Percentiles rank a stretch among this genome's conserved stretches.
Evolutionary conservation across 2,888 invertebrate species (phyloP).

Genomic region (Gastrophysa polygoni): DNA sequence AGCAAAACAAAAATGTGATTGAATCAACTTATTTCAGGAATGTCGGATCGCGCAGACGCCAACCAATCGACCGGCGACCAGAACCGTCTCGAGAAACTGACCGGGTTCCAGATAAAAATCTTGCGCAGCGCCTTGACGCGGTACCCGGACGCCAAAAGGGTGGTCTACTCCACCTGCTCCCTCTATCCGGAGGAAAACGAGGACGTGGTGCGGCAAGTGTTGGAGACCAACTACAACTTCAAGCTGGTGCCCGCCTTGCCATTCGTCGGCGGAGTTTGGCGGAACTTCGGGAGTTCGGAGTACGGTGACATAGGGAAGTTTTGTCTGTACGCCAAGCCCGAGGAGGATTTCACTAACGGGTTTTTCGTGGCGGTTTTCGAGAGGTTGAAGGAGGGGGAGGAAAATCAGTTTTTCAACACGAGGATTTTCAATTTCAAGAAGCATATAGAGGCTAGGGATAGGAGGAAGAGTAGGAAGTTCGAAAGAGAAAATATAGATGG

Average conservation of each 20-base stretch:
- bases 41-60: slow-evolving; percentile 62
- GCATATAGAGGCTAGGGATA: slow-evolving; percentile 35
- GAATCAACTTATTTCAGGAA: slow-evolving; percentile 58
- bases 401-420: slow-evolving; percentile 47
- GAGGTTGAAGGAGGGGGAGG: slow-evolving; percentile 60
- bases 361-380: slow-evolving; percentile 95
- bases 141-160: slow-evolving; percentile 82
- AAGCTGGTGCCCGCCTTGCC: slow-evolving; percentile 68
- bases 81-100: slow-evolving; percentile 67
- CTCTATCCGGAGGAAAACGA: slow-evolving; percentile 91
- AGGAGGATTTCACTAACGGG: slow-evolving; percentile 84
- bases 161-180: slow-evolving; percentile 98
- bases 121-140: slow-evolving; percentile 82
- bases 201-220: slow-evolving; percentile 77
- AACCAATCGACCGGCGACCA: slow-evolving; percentile 44
- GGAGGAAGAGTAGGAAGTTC: slow-evolving; percentile 20
- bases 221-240: slow-evolving; percentile 65
- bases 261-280: slow-evolving; percentile 69
- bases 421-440: slow-evolving; percentile 40
- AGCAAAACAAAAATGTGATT: no score
- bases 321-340: slow-evolving; percentile 80
- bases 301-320: slow-evolving; percentile 71
- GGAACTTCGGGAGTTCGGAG: slow-evolving; percentile 69
- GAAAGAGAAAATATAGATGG: neutral
- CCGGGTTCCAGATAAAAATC: slow-evolving; percentile 82